A percentile compares a stretch with the other conserved stretches of the same genome.
phyloP scores from a whole-genome alignment of 1,140 invertebrate genomes.

The Phenacoccus solenopsis region DNA sequence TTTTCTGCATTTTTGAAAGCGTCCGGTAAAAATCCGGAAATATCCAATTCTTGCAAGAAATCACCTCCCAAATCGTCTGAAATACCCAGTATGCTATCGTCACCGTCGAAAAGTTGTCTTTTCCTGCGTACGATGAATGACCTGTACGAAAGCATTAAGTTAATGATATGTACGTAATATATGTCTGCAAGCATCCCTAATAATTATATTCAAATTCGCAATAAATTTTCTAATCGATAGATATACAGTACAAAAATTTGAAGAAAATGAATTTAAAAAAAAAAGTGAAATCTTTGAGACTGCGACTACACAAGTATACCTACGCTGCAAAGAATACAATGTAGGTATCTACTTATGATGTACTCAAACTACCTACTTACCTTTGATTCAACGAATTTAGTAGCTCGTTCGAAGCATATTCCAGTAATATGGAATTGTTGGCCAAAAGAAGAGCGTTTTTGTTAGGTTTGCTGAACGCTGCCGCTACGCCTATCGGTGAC shows the following conservation, averaged over 20 bases:
- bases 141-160: no score
- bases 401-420: constrained; percentile 74
- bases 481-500: constrained; percentile 70
- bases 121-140: constrained; percentile 38
- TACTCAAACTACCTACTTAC: constrained; percentile 27
- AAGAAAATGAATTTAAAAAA: no score
- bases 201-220: no score
- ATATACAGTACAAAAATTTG: no score
- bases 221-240: no score
- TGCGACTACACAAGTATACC: no score
- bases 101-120: constrained; percentile 54
- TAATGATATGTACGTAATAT: no score
- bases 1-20: constrained; percentile 37
- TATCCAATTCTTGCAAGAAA: constrained; percentile 51
- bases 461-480: constrained; percentile 77
- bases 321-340: no score
- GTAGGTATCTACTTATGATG: not conserved
- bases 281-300: no score
- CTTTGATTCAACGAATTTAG: constrained; percentile 43
- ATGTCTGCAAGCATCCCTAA: no score
- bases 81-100: constrained; percentile 47
- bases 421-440: constrained; percentile 75
- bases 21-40: constrained; percentile 42
- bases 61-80: constrained; percentile 25
- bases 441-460: constrained; percentile 63